Evolutionary conservation across 2,797 vertebrate genomes (phyloP).

Genomic region (Paedocypris micromegethes): DNA sequence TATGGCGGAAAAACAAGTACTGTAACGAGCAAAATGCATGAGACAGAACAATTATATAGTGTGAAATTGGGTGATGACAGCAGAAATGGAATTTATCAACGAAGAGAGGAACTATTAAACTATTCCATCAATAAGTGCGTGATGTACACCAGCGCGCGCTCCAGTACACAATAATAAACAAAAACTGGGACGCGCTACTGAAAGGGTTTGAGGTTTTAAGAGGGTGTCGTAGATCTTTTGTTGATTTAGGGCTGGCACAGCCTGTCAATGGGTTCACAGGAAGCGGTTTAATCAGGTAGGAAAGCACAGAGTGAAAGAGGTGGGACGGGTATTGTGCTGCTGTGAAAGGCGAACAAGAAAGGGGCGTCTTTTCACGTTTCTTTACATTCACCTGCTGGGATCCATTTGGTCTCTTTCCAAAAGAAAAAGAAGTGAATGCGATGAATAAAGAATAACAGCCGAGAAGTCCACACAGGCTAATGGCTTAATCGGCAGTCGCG

Average conservation of each 20-base stretch:
- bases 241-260: conserved; percentile 88
- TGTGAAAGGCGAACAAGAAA: conserved; percentile 73
- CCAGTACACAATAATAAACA: conserved; percentile 55
- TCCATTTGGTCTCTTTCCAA: conserved; percentile 94
- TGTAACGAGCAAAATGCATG: too few relatives aligned
- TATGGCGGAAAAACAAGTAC: too few relatives aligned
- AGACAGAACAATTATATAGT: too few relatives aligned
- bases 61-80: too few relatives aligned
- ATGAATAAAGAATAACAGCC: conserved; percentile 84
- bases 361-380: conserved; percentile 84
- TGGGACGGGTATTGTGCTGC: conserved; percentile 78
- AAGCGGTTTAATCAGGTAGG: conserved; percentile 93
- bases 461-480: conserved; percentile 76
- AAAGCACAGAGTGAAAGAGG: conserved; percentile 82
- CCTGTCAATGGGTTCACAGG: conserved; percentile 84
- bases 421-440: conserved; percentile 69
- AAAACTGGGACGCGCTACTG: conserved; percentile 70
- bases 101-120: conserved; percentile 2
- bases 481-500: conserved; percentile 82
- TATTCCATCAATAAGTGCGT: conserved; percentile 28
- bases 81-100: too few relatives aligned
- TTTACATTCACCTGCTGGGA: conserved; percentile 99
- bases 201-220: conserved; percentile 73
- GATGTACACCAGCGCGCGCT: not conserved
- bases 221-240: conserved; percentile 74